Evolutionary conservation across 2,888 invertebrate species (phyloP).

Genomic region (Steromphala cineraria): DNA sequence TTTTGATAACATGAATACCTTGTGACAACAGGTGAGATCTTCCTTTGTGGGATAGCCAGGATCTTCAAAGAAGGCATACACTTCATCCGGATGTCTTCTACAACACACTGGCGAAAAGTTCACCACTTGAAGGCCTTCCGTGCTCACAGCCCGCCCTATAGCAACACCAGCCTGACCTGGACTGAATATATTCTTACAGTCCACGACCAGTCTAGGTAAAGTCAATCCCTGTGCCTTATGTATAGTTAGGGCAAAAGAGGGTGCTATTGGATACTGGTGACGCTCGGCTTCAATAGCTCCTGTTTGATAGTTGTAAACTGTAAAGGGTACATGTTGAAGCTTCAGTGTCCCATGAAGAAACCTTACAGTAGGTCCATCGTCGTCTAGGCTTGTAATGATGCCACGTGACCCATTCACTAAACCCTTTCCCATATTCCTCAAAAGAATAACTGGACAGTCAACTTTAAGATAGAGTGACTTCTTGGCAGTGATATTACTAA

Average conservation of each 20-base stretch:
- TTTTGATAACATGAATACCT: not conserved
- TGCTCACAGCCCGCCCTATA: constrained; percentile 21
- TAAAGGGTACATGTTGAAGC: too few relatives aligned
- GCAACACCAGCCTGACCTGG: constrained; percentile 35
- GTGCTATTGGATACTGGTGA: not conserved
- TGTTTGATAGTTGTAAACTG: too few relatives aligned
- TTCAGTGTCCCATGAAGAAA: too few relatives aligned
- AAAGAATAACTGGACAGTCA: constrained; percentile 26
- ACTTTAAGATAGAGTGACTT: constrained; percentile 26
- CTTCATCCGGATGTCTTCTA: not conserved
- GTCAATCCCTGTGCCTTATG: not conserved
- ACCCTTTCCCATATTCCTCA: constrained; percentile 22
- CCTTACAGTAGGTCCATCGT: too few relatives aligned
- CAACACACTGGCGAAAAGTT: not conserved
- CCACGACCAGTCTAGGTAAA: not conserved
- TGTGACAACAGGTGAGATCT: not conserved
- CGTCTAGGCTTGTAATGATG: not conserved
- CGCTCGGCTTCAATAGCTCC: too few relatives aligned
- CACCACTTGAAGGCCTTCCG: constrained; percentile 1
- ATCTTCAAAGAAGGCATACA: not conserved
- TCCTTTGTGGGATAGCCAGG: not conserved
- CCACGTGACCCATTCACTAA: constrained; percentile 32
- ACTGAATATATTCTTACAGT: constrained; percentile 29
- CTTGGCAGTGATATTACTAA: constrained; percentile 21
- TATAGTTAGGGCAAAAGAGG: not conserved